Base-by-base conservation (phyloP, 2,113 vertebrate species). In the Xyliphius kryptos region DNA sequence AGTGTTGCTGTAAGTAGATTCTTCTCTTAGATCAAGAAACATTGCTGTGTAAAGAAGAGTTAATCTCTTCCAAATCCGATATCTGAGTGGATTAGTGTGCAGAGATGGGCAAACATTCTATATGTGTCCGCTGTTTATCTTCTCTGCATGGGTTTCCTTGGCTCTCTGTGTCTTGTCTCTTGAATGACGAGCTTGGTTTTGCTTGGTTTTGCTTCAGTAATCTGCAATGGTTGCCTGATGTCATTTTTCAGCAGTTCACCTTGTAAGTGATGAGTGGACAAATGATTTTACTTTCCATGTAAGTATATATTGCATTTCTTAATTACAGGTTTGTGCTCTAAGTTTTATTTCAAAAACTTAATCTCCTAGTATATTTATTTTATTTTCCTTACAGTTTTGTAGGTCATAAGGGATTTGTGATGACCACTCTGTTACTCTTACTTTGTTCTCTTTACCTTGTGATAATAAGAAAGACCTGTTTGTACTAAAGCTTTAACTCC, bases 31-130 rank as follows among this genome's bases (percentile, higher is more conserved):
- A 14, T 56, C 6, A 8, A 12, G 19, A 17, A 5, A 49, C 32
- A 17, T 36, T 48, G 5, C 47, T 14, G n/a, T 49, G 48, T 38
- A 36, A 19, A 22, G 21, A 10, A 16, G 38, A 68, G 72, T 63
- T 87, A 85, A 86, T 87, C 82, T 79, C 69, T 58, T 63, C 64
- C 75, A 77, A 86, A 85, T 86, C 86, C 82, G 75, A 78, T 85
- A 79, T 71, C 68, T 72, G 66, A 83, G 72, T 66, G 77, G 81
- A 79, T 84, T 81, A 78, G 72, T 59, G 75, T 55, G 15, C 67
- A 67, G 71, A 59, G 71, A 80, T 71, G 12, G 69, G 40, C 70
- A 63, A 58, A 58, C 21, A 12, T 14, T 75, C 72, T 72, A 74
- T 72, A 74, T 5, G 67, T 41, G 51, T 63, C 32, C 54, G 49